Evolutionary conservation across 1,140 invertebrate species (phyloP).

Genomic region (Drosophila auraria): DNA sequence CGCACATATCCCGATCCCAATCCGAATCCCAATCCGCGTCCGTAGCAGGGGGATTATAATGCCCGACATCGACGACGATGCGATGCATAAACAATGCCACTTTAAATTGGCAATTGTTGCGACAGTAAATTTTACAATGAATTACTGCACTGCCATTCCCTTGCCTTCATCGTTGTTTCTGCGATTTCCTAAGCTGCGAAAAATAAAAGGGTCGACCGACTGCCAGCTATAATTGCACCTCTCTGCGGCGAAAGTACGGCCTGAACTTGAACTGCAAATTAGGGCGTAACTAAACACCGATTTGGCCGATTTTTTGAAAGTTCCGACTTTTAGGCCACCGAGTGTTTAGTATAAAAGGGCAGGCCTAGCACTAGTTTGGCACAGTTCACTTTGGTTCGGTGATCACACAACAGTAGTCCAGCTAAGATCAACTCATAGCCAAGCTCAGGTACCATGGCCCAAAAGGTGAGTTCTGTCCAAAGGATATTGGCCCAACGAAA

Average conservation of each 20-base stretch:
- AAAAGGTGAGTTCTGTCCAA: slow-evolving; percentile 52
- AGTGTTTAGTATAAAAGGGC: slow-evolving; percentile 49
- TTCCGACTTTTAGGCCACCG: slow-evolving; percentile 30
- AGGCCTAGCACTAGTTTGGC: slow-evolving; percentile 19
- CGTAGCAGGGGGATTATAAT: slow-evolving; percentile 61
- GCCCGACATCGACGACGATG: slow-evolving; percentile 47
- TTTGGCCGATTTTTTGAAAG: slow-evolving; percentile 56
- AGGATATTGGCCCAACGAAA: neutral
- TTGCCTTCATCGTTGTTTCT: slow-evolving; percentile 1
- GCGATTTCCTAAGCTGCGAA: slow-evolving; percentile 17
- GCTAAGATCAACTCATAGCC: slow-evolving; percentile 68
- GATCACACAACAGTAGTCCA: slow-evolving; percentile 50
- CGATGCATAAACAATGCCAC: slow-evolving; percentile 76
- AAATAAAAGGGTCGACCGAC: slow-evolving; percentile 28
- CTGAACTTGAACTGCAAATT: slow-evolving; percentile 65
- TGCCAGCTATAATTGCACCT: slow-evolving; percentile 44
- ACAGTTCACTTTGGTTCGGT: slow-evolving; percentile 68
- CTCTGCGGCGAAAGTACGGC: slow-evolving; percentile 58
- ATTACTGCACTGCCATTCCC: slow-evolving; percentile 62
- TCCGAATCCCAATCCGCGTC: slow-evolving; percentile 22
- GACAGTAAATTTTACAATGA: slow-evolving; percentile 79
- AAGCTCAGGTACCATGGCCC: slow-evolving; percentile 68
- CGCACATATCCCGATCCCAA: slow-evolving; percentile 27
- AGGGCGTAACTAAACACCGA: slow-evolving; percentile 64
- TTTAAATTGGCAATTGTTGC: slow-evolving; percentile 80